Evolutionary conservation across 1,140 invertebrate genomes (phyloP).

Genomic region (Megathymus violae): DNA sequence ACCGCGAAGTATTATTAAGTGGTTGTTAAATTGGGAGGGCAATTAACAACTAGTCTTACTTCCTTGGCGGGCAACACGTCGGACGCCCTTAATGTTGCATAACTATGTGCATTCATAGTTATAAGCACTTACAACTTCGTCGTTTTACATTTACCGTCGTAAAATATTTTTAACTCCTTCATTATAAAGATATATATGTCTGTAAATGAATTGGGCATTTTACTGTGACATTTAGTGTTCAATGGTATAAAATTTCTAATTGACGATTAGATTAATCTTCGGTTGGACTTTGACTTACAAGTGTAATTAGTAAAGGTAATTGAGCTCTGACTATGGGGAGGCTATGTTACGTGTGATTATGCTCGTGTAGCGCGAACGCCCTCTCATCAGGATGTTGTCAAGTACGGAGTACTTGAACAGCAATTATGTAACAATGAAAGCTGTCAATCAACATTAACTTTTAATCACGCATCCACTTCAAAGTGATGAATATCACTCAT

Average conservation of each 20-base stretch:
- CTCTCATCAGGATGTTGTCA: constrained; percentile 34
- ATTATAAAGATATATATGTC: too few relatives aligned
- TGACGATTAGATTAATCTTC: constrained; percentile 42
- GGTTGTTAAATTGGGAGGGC: too few relatives aligned
- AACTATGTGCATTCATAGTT: too few relatives aligned
- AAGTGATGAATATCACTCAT: too few relatives aligned
- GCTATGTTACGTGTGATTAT: constrained; percentile 16
- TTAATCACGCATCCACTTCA: constrained; percentile 44
- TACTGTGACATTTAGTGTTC: constrained; percentile 15
- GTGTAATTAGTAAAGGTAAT: constrained; percentile 32
- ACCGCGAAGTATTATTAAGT: too few relatives aligned
- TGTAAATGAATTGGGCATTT: constrained; percentile 8
- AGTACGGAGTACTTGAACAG: constrained; percentile 11
- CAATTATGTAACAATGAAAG: constrained; percentile 34
- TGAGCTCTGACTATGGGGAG: constrained; percentile 11
- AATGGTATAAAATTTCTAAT: constrained; percentile 40
- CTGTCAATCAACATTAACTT: constrained; percentile 37
- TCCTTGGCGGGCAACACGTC: too few relatives aligned
- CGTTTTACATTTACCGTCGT: too few relatives aligned
- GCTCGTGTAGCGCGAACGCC: not conserved
- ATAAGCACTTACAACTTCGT: too few relatives aligned
- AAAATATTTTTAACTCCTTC: too few relatives aligned
- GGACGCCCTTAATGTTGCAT: too few relatives aligned
- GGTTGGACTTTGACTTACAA: constrained; percentile 38
- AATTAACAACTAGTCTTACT: too few relatives aligned